Base-by-base conservation (phyloP, 2,888 invertebrate species). In the Nephrotoma guestfalica region DNA sequence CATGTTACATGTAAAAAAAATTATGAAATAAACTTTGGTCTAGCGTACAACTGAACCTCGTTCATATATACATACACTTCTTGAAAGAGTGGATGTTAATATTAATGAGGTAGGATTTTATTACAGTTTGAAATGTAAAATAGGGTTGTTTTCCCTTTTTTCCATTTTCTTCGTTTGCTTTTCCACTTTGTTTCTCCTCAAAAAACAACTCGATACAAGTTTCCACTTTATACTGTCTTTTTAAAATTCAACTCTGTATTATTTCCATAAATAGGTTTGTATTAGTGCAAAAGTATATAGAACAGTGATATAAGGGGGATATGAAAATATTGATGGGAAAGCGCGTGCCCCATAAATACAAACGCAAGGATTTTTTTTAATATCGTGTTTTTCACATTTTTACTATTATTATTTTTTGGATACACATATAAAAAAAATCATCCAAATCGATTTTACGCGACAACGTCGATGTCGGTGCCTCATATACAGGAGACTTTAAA, bases 361-460 rank as follows among this genome's bases (percentile, higher is more conserved):
- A 71, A 71, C 30, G 71, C 71, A 71, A 71, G 71, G 18, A 71
- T 71, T 71, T 57, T 71, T 30, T 71, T 7, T 71, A 30, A 4
- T 71, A 9, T 71, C 71, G 30, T 71, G 71, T 71, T 71, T 71
- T 71, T 71, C 71, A 71, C 71, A 71, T 71, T 71, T 71, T 71
- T 71, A 71, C 71, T 71, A 71, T 71, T 71, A 71, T 71, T 71
- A 30, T 30, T 71, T 71, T 71, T 71, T 30, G 30, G 18, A 30
- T 71, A 71, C 71, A 71, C 11, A 71, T 11, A 30, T 71, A 30
- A 71, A 71, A 71, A 71, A 71, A 71, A 71, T 83, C n/a, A 41
- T n/a, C 41, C 42, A 84, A 84, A 84, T 84, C 84, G 84, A 84
- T 84, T 84, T 84, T 84, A 84, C 84, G 84, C 84, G 84, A 84